These are phyloP conservation scores for Capromys pilorides DNA, from an alignment of 2,797 vertebrate genomes.

Conservation along the genomic window DNA sequence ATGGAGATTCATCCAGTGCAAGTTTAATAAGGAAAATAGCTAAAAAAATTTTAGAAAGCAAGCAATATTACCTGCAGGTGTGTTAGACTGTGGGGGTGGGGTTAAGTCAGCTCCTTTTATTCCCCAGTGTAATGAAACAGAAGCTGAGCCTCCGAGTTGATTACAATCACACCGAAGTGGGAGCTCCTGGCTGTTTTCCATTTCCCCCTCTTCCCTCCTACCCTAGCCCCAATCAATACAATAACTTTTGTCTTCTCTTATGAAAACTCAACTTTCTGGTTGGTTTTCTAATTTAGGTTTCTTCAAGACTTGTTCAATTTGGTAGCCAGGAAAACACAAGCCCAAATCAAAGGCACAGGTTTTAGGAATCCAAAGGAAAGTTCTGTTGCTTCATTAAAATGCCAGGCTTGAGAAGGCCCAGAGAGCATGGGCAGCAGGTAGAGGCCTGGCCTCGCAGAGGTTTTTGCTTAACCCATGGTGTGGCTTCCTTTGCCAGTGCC, in stretches of 20 bases:
- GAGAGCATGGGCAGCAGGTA: background rate
- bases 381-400: background rate
- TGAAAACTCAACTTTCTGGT: conserved; percentile 65
- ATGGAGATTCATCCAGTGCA: conserved; percentile 70
- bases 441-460: background rate
- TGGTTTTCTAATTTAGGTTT: conserved; percentile 28
- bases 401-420: background rate
- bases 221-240: conserved; percentile 67
- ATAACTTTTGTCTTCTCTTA: conserved; percentile 65
- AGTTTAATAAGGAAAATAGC: conserved; percentile 81
- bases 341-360: background rate
- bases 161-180: conserved; percentile 70
- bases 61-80: conserved; percentile 74
- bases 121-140: conserved; percentile 65
- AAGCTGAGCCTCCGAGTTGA: conserved; percentile 50
- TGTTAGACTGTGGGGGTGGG: conserved; percentile 13
- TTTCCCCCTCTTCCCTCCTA: background rate
- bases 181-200: conserved; percentile 61
- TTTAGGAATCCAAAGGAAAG: background rate
- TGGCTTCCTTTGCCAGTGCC: background rate
- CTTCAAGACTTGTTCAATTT: background rate
- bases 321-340: background rate
- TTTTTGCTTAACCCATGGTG: background rate
- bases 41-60: conserved; percentile 13
- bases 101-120: conserved; percentile 25